These are phyloP conservation scores for Prunella fulvescens DNA, from an alignment of 2,113 vertebrate genomes.

Conservation along the genomic window DNA sequence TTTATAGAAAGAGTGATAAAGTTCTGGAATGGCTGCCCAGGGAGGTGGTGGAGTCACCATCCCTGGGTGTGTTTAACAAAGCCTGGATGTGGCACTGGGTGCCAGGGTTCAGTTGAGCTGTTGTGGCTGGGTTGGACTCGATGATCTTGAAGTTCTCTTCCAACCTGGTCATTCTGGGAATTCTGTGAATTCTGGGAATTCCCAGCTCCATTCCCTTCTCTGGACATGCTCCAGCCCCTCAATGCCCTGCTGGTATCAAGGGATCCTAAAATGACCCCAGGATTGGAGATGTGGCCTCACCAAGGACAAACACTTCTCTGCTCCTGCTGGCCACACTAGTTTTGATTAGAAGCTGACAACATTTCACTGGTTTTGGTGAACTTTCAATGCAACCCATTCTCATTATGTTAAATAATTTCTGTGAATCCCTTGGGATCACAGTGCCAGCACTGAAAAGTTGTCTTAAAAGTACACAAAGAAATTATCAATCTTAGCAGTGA, in stretches of 20 bases:
- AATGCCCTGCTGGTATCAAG: accelerated
- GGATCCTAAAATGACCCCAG: background rate
- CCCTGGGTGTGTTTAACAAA: background rate
- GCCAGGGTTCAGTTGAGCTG: background rate
- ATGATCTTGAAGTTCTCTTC: background rate
- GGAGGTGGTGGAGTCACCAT: background rate
- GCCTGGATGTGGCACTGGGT: background rate
- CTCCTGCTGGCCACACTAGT: background rate
- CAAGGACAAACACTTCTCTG: too few species aligned
- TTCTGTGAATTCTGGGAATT: background rate
- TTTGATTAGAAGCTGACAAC: background rate
- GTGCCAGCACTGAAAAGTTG: background rate
- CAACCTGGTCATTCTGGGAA: background rate
- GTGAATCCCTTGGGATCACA: background rate
- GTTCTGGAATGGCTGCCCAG: too few species aligned
- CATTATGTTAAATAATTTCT: background rate
- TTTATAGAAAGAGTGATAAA: too few species aligned
- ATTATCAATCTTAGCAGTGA: background rate
- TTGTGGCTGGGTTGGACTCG: background rate
- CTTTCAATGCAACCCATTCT: background rate
- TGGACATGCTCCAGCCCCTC: background rate
- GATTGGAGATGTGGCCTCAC: accelerated
- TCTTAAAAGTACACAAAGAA: background rate
- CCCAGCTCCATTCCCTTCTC: accelerated
- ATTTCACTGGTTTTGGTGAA: background rate